phyloP scores from a whole-genome alignment of 2,113 vertebrate genomes.

The Struthio camelus region DNA sequence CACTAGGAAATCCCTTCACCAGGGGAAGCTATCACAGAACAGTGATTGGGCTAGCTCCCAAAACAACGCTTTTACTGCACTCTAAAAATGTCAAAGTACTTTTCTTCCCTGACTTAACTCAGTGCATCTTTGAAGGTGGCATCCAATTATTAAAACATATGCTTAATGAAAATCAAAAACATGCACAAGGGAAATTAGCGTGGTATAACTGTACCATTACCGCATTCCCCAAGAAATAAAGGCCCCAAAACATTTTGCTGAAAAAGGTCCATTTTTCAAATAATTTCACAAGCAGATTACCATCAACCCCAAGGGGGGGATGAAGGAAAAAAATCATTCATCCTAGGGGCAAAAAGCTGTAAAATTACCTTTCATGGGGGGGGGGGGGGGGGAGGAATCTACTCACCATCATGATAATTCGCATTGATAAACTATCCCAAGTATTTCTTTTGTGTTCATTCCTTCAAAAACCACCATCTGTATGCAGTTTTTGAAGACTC shows the following conservation, averaged over 20 bases:
- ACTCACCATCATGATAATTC: neutral
- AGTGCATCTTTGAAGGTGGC: neutral
- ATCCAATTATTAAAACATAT: neutral
- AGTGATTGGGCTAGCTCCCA: neutral
- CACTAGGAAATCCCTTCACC: neutral
- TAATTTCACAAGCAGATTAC: neutral
- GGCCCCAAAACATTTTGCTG: neutral
- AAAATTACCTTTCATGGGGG: neutral
- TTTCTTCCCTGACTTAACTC: neutral
- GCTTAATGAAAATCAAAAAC: neutral
- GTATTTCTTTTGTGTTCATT: neutral
- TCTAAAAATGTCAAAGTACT: neutral
- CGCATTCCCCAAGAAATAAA: neutral
- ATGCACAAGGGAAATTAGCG: neutral
- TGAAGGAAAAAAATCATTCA: neutral
- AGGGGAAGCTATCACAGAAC: neutral
- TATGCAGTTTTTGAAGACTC: neutral
- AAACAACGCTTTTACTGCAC: neutral
- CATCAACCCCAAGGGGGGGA: fast-evolving
- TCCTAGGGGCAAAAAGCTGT: neutral
- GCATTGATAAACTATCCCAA: neutral
- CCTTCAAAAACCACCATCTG: fast-evolving
- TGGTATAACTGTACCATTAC: neutral
- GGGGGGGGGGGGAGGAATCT: fast-evolving
- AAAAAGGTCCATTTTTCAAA: neutral